Base-by-base conservation (phyloP, 2,797 vertebrate species). In the Numenius phaeopus region DNA sequence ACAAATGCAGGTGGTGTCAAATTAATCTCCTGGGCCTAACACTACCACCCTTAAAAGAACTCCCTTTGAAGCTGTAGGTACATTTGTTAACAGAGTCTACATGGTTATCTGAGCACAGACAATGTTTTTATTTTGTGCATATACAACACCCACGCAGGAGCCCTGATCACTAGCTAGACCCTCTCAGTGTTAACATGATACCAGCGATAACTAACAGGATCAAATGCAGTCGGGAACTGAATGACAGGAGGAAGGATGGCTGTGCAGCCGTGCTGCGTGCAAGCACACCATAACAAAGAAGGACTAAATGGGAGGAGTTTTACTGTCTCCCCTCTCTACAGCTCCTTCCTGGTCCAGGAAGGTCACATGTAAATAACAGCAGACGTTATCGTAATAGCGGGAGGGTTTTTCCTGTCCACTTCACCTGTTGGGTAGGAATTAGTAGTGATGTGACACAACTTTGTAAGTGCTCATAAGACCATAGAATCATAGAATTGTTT, bases 171-270 rank as follows among this genome's bases (percentile, higher is more conserved):
- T 34, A 42, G 5, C 17, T 65, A 57, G 52, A 30, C 26, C 26
- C 7, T 42, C 9, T 67, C 0, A 0, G 32, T 44, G 16, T 34
- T 47, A 42, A n/a, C 9, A 1, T 7, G 58, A 34, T 14, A 73
- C 11, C 26, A 57, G 40, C 6, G 11, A 40, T 27, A 58, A 37
- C 52, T 67, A 69, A 30, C 44, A 49, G 15, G n/a, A 73, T 47
- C 17, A 72, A 59, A 79, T 22, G 34, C 61, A 83, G 37, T 10
- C 84, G 91, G 52, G 20, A 90, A 22, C 34, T 8, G n/a, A 80
- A 59, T 5, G 11, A 39, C 57, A 81, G 64, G n/a, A 81, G 27
- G 72, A 52, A 46, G 27, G 3, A 29, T 40, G 17, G 14, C 22
- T 37, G 24, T 18, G 14, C 14, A 76, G 20, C 32, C 11, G 29